These are phyloP conservation scores for Blera fallax DNA, from an alignment of 2,888 invertebrate genomes.

Conservation along the genomic window DNA sequence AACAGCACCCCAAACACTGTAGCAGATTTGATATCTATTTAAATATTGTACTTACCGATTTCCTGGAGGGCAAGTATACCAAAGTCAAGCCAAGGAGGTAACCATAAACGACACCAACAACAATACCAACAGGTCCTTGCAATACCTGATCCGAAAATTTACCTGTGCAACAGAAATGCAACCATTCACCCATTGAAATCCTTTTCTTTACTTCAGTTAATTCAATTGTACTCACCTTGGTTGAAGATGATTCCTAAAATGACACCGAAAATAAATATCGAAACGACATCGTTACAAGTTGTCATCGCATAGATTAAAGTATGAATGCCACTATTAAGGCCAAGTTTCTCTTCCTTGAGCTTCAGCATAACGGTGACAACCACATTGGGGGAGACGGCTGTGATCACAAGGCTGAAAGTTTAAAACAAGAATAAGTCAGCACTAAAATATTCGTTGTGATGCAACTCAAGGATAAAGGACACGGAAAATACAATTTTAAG, in stretches of 20 bases:
- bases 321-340: conserved; percentile 88
- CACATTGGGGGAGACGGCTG: conserved; percentile 89
- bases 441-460: background rate
- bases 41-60: conserved; percentile 78
- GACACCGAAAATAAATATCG: conserved; percentile 88
- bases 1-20: background rate
- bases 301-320: conserved; percentile 85
- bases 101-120: conserved; percentile 85
- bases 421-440: conserved; percentile 15
- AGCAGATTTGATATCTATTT: background rate
- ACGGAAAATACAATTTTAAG: conserved; percentile 45
- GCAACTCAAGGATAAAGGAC: background rate
- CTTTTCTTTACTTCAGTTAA: conserved; percentile 20
- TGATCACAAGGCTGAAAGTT: conserved; percentile 83
- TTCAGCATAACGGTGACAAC: conserved; percentile 87
- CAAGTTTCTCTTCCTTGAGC: conserved; percentile 84
- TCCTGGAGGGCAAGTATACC: conserved; percentile 84
- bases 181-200: background rate
- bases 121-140: conserved; percentile 85
- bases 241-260: conserved; percentile 86
- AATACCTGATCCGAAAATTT: conserved; percentile 82
- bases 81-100: conserved; percentile 84
- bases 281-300: conserved; percentile 89
- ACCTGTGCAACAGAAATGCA: conserved; percentile 76
- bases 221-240: conserved; percentile 81